Evolutionary conservation across 2,797 vertebrate genomes (phyloP), one percentile per base, ranked within the genome.

Genomic region (Melanotaenia parkinsoni): DNA sequence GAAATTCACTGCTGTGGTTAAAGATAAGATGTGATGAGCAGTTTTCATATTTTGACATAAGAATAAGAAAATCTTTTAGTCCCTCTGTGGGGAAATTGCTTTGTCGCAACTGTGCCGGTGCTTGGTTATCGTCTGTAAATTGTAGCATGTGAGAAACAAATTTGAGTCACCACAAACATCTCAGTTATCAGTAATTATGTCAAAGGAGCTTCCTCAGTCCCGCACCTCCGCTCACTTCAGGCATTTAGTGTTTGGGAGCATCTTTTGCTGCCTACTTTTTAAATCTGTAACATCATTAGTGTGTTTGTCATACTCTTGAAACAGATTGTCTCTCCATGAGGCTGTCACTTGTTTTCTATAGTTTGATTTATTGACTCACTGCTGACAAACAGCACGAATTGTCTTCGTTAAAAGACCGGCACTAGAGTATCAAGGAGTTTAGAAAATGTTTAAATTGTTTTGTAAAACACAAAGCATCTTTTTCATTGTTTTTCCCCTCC

Each of bases 381-480:
- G 20, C 51, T 66, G 51, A 56, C 32, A 38, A 26, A 40, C 16
- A 28, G 33, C 2, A n/a, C 2, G 30, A n/a, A 12, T 5, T 16
- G 20, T n/a, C 20, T 1, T 35, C 24, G 32, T 53, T 64, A 24
- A 37, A 50, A 47, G 8, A 24, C 33, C n/a, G 10, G 10, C 5
- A 10, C 11, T 18, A 26, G 32, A n/a, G 5, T 5, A 10, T 9
- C 3, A n/a, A 11, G 2, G 7, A 11, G 18, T 37, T 65, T 63
- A 63, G n/a, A 58, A 58, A 69, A 63, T 38, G 40, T 40, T 75
- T 63, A 11, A 56, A 38, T 45, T 4, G 1, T 5, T 33, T 43
- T n/a, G 14, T 67, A 45, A 33, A 67, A 22, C n/a, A 50, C 20
- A 9, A 51, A 51, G 24, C 47, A 51, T 22, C 6, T 51, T 51